Evolutionary conservation across 2,113 vertebrate species (phyloP).

Genomic region (Ariopsis seemanni): DNA sequence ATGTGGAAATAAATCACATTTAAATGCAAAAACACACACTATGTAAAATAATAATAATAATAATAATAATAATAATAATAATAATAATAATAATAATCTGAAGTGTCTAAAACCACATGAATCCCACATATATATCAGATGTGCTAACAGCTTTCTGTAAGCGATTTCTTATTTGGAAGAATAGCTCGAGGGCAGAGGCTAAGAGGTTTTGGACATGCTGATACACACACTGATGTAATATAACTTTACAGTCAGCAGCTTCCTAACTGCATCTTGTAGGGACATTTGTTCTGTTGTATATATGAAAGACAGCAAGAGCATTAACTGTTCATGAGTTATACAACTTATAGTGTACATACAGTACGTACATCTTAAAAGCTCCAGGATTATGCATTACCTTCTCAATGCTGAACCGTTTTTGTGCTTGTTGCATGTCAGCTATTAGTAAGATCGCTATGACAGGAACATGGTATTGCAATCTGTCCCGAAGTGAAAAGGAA

Average conservation of each 20-base stretch:
- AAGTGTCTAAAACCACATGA: neutral
- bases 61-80: neutral
- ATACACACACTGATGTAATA: neutral
- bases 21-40: too few relatives aligned
- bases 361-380: neutral
- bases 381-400: neutral
- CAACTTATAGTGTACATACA: neutral
- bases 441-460: slow-evolving; percentile 5
- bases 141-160: neutral
- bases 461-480: slow-evolving; percentile 40
- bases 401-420: neutral
- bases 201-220: neutral
- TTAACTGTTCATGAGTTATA: neutral
- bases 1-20: too few relatives aligned
- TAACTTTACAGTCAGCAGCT: neutral
- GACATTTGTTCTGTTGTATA: neutral
- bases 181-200: neutral
- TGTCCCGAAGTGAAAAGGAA: neutral
- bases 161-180: neutral
- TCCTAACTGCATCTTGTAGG: neutral
- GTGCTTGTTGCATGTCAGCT: slow-evolving; percentile 26
- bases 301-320: neutral
- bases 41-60: too few relatives aligned
- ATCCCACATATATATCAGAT: neutral
- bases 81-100: neutral